Evolutionary conservation across 92 coral and sea anemone species (phyloP), one percentile per base, ranked within the genome.

Genomic region (Palythoa heliodiscus): DNA sequence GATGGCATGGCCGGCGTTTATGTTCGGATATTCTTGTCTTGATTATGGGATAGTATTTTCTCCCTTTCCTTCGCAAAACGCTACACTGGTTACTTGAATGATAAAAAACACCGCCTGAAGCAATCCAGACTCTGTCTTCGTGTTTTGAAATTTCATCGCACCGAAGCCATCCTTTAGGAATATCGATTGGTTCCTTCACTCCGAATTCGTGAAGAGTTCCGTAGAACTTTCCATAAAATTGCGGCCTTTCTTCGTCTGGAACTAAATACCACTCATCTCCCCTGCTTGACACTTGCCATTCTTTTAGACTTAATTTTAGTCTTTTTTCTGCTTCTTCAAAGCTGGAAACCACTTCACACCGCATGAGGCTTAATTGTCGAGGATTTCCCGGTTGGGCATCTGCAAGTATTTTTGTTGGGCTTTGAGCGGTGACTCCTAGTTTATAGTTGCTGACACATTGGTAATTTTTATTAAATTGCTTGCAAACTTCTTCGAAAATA

Each of bases 111-210:
- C 84, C 84, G 19, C 84, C 84, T 8, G 84, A 63, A 20, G 84
- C 84, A 17, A 79, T 79, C 84, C 84, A 79, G 6, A 79, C 84
- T 19, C 40, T 79, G 0, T 64, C 84, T 2, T 20, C 73, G 3
- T 20, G 71, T 25, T 20, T 15, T 38, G 22, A 17, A 1, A 15
- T 52, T 7, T 38, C 23, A 12, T 39, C 35, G 35, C 20, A 63
- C 7, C 63, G 54, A 43, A 79, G 84, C 84, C 84, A 79, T 10
- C 73, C 84, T 40, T 79, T 64, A 14, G 84, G 84, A 24, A 79
- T 64, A 24, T 79, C 84, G 4, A 39, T 22, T 20, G 84, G 84
- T 40, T 79, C 84, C 5, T 24, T 69, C 58, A 79, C 73, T 12
- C 73, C 84, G 64, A 79, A 79, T 15, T 50, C 39, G 12, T 64